These are phyloP conservation scores for Girardinus metallicus DNA, from an alignment of 2,797 vertebrate genomes.

Conservation along the genomic window DNA sequence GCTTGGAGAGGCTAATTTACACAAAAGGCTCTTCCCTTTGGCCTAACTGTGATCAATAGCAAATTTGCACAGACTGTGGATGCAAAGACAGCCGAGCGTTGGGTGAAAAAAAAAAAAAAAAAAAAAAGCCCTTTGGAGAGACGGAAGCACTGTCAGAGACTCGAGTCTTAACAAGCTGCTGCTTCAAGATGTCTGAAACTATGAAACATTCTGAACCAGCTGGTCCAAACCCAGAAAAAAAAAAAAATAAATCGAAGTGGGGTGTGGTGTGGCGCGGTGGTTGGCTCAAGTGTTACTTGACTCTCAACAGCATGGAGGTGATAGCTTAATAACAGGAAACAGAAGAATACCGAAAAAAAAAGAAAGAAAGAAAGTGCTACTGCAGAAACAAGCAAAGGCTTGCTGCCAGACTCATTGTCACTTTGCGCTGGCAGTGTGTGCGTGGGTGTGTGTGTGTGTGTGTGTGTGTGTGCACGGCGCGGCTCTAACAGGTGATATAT, in stretches of 20 bases:
- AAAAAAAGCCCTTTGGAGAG: constrained; percentile 35
- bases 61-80: constrained; percentile 30
- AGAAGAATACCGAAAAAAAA: constrained; percentile 27
- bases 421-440: constrained; percentile 50
- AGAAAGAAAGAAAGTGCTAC: constrained; percentile 23
- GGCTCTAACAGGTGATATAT: constrained; percentile 73
- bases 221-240: constrained; percentile 36
- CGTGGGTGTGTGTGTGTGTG: constrained; percentile 7
- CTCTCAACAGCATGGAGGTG: constrained; percentile 52
- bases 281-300: constrained; percentile 60
- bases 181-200: constrained; percentile 55
- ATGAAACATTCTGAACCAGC: constrained; percentile 52
- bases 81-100: constrained; percentile 53
- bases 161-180: constrained; percentile 63
- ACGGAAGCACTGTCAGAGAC: constrained; percentile 55
- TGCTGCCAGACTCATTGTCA: constrained; percentile 65
- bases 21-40: constrained; percentile 9
- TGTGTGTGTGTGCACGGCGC: constrained; percentile 22
- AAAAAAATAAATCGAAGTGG: constrained; percentile 37
- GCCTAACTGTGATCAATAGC: constrained; percentile 33
- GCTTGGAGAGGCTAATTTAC: constrained; percentile 7
- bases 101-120: constrained; percentile 12
- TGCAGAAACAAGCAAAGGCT: constrained; percentile 40
- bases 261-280: not conserved
- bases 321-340: constrained; percentile 66